Base-by-base conservation (phyloP, 2,888 invertebrate species). In the Rotaria magnacalcarata region DNA sequence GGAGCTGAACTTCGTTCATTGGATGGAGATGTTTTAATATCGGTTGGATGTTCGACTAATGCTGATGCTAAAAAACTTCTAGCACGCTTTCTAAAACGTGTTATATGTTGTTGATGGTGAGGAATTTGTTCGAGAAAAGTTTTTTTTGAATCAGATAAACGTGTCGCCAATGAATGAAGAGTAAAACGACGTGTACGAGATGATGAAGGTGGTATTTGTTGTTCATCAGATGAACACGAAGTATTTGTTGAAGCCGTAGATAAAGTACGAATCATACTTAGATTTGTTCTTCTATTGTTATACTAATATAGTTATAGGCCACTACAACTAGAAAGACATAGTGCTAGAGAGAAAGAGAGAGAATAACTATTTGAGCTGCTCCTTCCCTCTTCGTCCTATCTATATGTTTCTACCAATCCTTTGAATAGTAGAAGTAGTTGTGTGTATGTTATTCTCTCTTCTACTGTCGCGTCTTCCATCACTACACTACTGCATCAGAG, bases 101-200 rank as follows among this genome's bases (percentile, higher is more conserved):
- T 80, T 47, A 80, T n/a, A 14, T 34, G 80, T 24, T 34, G 80
- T 80, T 80, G 80, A 24, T 43, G 80, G n/a, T 43, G 24, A 80
- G 43, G 43, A 11, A 80, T 80, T 47, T 80, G 80, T 47, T 47
- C 47, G 24, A 80, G 10, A 24, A 80, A 11, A 47, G 19, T 80
- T 1, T 80, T 80, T 80, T 80, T 80, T 19, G 80, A 80, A 47
- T 80, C 80, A 21, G 80, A 80, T 80, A 80, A 80, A 11, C 47
- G 80, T n/a, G 43, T n/a, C 11, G 34, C 47, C 5, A 80, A 47
- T 47, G 80, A 43, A 47, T 80, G 80, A n/a, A 80, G 47, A 47
- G 43, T 80, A 80, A 47, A 80, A 80, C 80, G 80, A n/a, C 24
- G 24, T 80, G 80, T 21, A 47, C 41, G 8, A n/a, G 24, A 80